Conservation (phyloP, 2,113 vertebrate species). For the Trachemys scripta region DNA sequence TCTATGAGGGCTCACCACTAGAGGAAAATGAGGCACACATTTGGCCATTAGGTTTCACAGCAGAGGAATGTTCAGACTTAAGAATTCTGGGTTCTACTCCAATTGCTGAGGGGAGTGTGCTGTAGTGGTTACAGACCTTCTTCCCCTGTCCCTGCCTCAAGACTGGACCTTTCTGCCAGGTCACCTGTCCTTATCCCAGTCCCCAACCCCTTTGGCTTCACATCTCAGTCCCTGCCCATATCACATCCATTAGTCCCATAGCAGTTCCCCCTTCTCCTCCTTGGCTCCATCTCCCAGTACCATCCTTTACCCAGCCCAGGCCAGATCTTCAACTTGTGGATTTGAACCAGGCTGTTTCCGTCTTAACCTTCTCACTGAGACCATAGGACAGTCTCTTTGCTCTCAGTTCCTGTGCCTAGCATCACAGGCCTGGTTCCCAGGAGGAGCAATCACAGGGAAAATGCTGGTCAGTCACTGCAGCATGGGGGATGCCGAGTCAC, state of each 20-base stretch:
- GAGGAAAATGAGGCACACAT: neutral
- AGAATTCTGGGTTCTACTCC: neutral
- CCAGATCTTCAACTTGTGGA: neutral
- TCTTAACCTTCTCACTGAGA: neutral
- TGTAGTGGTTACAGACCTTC: neutral
- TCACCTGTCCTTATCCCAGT: neutral
- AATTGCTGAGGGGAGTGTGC: neutral
- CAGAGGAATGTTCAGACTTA: neutral
- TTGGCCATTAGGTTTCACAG: neutral
- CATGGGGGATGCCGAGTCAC: neutral
- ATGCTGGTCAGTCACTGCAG: neutral
- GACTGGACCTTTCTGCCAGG: neutral
- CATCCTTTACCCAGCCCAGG: neutral
- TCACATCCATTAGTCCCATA: neutral
- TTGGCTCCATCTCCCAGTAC: neutral
- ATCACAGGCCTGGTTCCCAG: neutral
- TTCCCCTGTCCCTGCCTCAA: neutral
- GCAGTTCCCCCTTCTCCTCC: neutral
- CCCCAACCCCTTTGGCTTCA: fast-evolving
- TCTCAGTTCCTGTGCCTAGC: neutral
- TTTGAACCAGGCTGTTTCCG: neutral
- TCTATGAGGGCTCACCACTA: neutral
- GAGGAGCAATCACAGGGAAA: neutral
- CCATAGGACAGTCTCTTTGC: neutral
- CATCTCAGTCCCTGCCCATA: neutral